Percentiles rank a stretch among this genome's conserved stretches.
phyloP scores from a whole-genome alignment of 2,113 vertebrate species.

The Alaudala cheleensis region DNA sequence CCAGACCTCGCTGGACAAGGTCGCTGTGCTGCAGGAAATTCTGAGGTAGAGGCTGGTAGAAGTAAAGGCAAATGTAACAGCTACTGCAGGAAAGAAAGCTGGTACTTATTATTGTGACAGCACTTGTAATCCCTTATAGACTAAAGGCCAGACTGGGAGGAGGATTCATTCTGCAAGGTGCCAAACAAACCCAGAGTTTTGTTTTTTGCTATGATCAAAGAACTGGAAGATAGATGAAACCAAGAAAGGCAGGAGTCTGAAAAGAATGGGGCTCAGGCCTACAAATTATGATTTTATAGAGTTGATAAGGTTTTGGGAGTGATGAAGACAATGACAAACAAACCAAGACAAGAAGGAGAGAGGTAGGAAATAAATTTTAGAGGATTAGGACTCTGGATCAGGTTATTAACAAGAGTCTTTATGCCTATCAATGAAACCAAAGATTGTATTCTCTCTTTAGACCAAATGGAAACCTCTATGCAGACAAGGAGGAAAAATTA shows the following conservation, averaged over 20 bases:
- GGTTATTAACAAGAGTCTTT: slow-evolving; percentile 11
- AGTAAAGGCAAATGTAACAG: not conserved
- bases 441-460: not conserved
- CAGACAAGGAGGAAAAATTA: not conserved
- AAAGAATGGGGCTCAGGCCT: not conserved
- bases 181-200: not conserved
- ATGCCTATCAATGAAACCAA: not conserved
- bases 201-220: not conserved
- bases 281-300: not conserved
- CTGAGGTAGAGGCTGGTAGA: not conserved
- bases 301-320: not conserved
- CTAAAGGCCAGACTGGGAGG: not conserved
- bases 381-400: not conserved
- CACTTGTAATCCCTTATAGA: not conserved
- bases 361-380: not conserved
- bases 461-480: not conserved
- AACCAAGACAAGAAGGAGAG: not conserved
- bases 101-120: not conserved
- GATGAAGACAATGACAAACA: not conserved
- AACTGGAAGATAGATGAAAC: not conserved
- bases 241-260: not conserved
- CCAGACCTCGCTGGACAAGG: not conserved
- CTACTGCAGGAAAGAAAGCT: not conserved
- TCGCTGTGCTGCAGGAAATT: not conserved
- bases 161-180: not conserved